Evolutionary conservation across 2,888 invertebrate species (phyloP), one percentile per base, ranked within the genome.

Genomic region (Leptodirus hochenwartii): DNA sequence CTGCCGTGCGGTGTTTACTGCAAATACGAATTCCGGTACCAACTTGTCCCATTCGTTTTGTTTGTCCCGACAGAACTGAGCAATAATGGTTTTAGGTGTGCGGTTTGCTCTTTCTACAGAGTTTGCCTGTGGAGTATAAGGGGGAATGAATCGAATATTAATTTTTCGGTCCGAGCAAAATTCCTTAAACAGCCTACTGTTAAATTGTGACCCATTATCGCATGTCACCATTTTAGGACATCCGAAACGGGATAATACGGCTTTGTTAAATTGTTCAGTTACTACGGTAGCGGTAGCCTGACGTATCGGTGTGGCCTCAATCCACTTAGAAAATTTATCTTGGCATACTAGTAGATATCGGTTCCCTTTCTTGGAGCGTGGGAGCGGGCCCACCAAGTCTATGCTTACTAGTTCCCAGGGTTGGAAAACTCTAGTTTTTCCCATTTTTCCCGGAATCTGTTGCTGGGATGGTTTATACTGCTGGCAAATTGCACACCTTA

Each of bases 331-430:
- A 27, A 45, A 45, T n/a, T 39, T 34, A 25, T 47, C 46, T 13
- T 42, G 39, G 6, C 42, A 40, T 9, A 44, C 42, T 5, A 46
- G 27, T 4, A 45, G 29, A 17, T 36, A 40, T 2, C 14, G 30
- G 30, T 43, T 37, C 3, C 45, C 44, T 27, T 36, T 35, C 2
- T 25, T 32, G 6, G 45, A 47, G 2, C 42, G 24, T 0, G 46
- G 46, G 5, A 47, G 33, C 2, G 47, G 48, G 6, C 45, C 47
- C 10, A 50, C 35, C 2, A 50, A 16, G 27, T 51, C 48, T 1
- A 34, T 32, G 8, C 40, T 35, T 2, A 47, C 38, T 1, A 35
- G 39, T 6, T 43, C 25, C 45, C 46, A 47, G 3, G 45, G 44
- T 4, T 15, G 11, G 4, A 17, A 16, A 5, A 36, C 34, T 4